phyloP scores from a whole-genome alignment of 92 coral and sea anemone genomes.

The Desmophyllum pertusum region DNA sequence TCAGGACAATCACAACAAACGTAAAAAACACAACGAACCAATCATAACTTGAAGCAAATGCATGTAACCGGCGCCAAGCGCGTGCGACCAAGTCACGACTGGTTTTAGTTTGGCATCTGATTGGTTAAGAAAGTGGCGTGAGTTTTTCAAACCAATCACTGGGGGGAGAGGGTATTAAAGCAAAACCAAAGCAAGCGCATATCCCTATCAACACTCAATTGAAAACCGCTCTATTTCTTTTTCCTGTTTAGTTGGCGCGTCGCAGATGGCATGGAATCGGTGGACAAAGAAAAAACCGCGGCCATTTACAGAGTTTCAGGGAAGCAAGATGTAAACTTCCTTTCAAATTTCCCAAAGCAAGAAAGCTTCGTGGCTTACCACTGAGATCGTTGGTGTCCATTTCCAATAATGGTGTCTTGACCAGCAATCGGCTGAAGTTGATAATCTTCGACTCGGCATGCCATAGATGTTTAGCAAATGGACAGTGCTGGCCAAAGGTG shows the following conservation, averaged over 20 bases:
- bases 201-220: not conserved
- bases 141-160: too few species aligned
- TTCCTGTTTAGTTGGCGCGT: constrained; percentile 35
- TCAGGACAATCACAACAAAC: too few species aligned
- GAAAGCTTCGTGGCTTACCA: constrained; percentile 71
- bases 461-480: constrained; percentile 68
- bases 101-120: too few species aligned
- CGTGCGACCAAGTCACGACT: too few species aligned
- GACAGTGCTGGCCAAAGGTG: constrained; percentile 79
- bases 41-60: too few species aligned
- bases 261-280: constrained; percentile 70
- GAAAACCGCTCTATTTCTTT: not conserved
- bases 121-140: too few species aligned
- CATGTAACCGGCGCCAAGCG: too few species aligned
- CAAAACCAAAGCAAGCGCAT: too few species aligned
- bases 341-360: constrained; percentile 50
- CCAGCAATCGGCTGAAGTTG: constrained; percentile 70
- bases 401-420: constrained; percentile 74
- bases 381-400: constrained; percentile 53
- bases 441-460: constrained; percentile 83
- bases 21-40: too few species aligned
- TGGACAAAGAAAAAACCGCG: constrained; percentile 48
- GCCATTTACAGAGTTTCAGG: constrained; percentile 71
- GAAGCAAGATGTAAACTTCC: constrained; percentile 84
- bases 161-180: too few species aligned